A percentile compares a stretch with the other conserved stretches of the same genome.
These are phyloP conservation scores for Drosophila persimilis DNA, from an alignment of 1,140 invertebrate species.

Conservation along the genomic window DNA sequence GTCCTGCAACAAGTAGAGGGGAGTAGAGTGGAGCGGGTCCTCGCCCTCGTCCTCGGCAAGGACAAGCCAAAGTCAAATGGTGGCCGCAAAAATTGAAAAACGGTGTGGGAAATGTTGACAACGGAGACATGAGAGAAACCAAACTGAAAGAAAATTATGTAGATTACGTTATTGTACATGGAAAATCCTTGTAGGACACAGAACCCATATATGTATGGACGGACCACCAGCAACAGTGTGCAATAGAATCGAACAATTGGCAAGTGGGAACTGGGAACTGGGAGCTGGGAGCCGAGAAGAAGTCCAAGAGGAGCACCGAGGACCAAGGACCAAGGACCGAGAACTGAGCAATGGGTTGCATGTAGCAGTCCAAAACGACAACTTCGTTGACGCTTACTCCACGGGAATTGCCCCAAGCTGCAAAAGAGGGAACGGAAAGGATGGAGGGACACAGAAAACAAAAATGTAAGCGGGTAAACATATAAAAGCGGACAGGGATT, in stretches of 20 bases:
- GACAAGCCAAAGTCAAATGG: conserved; percentile 63
- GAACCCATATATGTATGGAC: no score
- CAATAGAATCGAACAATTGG: conserved; percentile 76
- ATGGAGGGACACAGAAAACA: not conserved
- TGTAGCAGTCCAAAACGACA: conserved; percentile 76
- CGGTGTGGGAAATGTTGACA: conserved; percentile 74
- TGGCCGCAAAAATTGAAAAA: conserved; percentile 63
- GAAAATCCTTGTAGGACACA: conserved; percentile 64
- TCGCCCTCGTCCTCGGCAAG: conserved; percentile 42
- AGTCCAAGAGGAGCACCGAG: conserved; percentile 2
- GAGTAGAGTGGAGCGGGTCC: conserved; percentile 15
- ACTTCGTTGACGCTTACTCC: conserved; percentile 72
- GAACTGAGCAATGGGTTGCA: conserved; percentile 16
- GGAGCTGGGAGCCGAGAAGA: conserved; percentile 16
- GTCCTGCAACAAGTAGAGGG: conserved; percentile 62
- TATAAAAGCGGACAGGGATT: conserved; percentile 56
- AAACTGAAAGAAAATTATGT: conserved; percentile 78
- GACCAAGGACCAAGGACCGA: no score
- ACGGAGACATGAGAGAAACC: conserved; percentile 71
- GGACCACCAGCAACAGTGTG: conserved; percentile 65
- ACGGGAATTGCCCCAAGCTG: conserved; percentile 55
- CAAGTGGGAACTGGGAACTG: conserved; percentile 38
- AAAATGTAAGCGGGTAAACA: conserved; percentile 52
- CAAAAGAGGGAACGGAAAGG: conserved; percentile 12
- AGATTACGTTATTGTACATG: conserved; percentile 79